phyloP scores from a whole-genome alignment of 2,113 vertebrate species.

The Orientallactaga bullata region DNA sequence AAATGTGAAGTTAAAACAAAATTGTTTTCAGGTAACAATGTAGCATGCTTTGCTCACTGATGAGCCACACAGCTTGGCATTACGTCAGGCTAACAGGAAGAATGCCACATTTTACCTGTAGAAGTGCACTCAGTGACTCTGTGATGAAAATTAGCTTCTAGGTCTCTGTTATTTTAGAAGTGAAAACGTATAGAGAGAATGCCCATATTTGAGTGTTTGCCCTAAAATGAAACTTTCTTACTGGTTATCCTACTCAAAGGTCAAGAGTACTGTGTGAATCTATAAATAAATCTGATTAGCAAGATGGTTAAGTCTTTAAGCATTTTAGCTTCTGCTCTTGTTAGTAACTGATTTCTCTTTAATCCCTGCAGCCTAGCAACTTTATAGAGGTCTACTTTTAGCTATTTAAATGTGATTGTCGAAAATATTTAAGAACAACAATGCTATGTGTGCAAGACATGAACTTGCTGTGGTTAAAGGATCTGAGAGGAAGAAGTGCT shows the following conservation, averaged over 20 bases:
- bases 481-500: neutral
- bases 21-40: neutral
- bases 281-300: constrained; percentile 74
- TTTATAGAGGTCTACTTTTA: constrained; percentile 54
- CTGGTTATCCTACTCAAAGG: constrained; percentile 53
- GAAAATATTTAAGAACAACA: constrained; percentile 48
- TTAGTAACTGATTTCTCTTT: constrained; percentile 44
- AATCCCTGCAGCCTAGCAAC: constrained; percentile 35
- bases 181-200: constrained; percentile 17
- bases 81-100: neutral
- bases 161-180: neutral
- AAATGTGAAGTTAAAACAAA: neutral
- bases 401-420: constrained; percentile 35
- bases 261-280: constrained; percentile 56
- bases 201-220: neutral
- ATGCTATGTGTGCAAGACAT: neutral
- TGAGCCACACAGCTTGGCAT: neutral
- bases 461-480: constrained; percentile 4
- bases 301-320: constrained; percentile 14
- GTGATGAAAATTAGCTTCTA: constrained; percentile 3
- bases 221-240: constrained; percentile 10
- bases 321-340: constrained; percentile 40
- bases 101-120: neutral
- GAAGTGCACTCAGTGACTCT: neutral
- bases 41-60: neutral